Percentiles rank a stretch among this genome's conserved stretches.
Evolutionary conservation across 2,888 invertebrate species (phyloP).

Genomic region (Melanostoma scalare): DNA sequence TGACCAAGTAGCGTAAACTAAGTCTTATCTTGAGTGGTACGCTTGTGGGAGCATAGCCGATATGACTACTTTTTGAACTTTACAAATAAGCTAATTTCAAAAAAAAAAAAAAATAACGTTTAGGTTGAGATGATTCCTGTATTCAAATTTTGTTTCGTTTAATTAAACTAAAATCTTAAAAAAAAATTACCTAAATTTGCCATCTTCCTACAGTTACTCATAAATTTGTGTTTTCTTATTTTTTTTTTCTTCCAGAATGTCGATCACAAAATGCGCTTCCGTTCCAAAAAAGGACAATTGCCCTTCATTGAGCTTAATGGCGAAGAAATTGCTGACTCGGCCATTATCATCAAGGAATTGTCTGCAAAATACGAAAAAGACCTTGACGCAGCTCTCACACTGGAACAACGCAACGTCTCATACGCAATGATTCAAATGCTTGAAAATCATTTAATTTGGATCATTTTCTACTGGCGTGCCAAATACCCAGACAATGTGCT

Average conservation of each 20-base stretch:
- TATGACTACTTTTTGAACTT: too few relatives aligned
- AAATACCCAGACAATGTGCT: conserved; percentile 95
- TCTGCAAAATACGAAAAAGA: conserved; percentile 92
- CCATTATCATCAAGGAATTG: conserved; percentile 94
- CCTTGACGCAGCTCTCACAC: conserved; percentile 90
- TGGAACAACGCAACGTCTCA: conserved; percentile 93
- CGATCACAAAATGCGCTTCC: conserved; percentile 96
- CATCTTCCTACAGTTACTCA: too few relatives aligned
- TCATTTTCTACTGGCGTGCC: conserved; percentile 94
- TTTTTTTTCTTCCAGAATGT: conserved; percentile 89
- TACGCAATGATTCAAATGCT: conserved; percentile 97
- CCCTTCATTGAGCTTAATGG: conserved; percentile 98
- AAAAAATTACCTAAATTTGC: too few relatives aligned
- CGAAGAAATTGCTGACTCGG: conserved; percentile 95
- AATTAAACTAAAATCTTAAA: too few relatives aligned
- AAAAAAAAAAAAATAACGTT: too few relatives aligned
- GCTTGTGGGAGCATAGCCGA: too few relatives aligned
- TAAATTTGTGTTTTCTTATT: conserved; percentile 44
- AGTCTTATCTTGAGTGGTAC: too few relatives aligned
- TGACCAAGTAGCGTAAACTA: too few relatives aligned
- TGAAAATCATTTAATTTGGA: conserved; percentile 96
- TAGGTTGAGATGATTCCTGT: too few relatives aligned
- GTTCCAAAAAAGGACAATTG: conserved; percentile 96
- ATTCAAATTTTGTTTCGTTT: too few relatives aligned
- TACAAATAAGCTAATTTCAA: too few relatives aligned